These are phyloP conservation scores for Zaprionus tsacasi DNA, from an alignment of 1,140 invertebrate species.

Conservation along the genomic window DNA sequence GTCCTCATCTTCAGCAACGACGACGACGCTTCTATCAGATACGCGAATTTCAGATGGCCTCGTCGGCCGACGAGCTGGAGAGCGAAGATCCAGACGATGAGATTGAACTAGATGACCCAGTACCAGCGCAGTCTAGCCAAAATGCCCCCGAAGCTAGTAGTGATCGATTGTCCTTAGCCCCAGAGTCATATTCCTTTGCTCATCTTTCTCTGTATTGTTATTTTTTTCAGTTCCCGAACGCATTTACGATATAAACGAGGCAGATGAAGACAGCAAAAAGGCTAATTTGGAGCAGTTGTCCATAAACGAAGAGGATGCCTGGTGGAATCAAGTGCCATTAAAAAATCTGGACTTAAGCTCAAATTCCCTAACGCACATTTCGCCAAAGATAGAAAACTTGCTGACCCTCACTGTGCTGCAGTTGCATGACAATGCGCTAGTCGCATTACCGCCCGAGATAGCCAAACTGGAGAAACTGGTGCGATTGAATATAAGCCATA, in stretches of 20 bases:
- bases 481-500: conserved; percentile 92
- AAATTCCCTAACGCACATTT: conserved; percentile 89
- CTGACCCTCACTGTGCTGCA: conserved; percentile 89
- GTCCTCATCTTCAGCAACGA: conserved; percentile 59
- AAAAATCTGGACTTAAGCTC: conserved; percentile 92
- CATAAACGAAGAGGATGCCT: conserved; percentile 87
- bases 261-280: conserved; percentile 87
- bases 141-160: conserved; percentile 46
- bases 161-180: background rate
- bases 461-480: conserved; percentile 90
- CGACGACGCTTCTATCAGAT: conserved; percentile 76
- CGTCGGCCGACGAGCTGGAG: conserved; percentile 73
- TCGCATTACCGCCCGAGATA: conserved; percentile 90
- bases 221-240: conserved; percentile 90
- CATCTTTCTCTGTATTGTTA: background rate
- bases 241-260: conserved; percentile 92
- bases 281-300: conserved; percentile 87
- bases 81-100: conserved; percentile 78
- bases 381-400: conserved; percentile 89
- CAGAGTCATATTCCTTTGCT: conserved; percentile 12
- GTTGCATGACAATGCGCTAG: conserved; percentile 92
- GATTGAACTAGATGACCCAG: conserved; percentile 61
- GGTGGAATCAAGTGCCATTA: conserved; percentile 94
- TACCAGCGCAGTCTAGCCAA: conserved; percentile 16
- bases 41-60: conserved; percentile 79